Percentiles rank a stretch among this genome's conserved stretches.
Conservation (phyloP, 2,113 vertebrate species). For the Seriola quinqueradiata region DNA sequence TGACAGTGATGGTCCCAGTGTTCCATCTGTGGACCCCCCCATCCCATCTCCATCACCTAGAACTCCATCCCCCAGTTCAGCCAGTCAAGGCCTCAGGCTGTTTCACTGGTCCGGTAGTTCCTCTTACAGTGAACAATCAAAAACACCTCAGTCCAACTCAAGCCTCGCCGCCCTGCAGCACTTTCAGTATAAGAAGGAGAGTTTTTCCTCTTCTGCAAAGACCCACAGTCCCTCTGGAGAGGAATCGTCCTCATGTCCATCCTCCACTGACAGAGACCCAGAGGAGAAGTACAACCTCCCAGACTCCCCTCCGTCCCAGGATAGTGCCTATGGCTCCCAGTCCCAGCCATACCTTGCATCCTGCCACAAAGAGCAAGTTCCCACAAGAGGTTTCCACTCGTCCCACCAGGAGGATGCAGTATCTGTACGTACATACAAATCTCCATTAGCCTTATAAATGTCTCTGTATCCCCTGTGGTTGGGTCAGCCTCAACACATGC, state of each 20-base stretch:
- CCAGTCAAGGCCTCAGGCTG: conserved; percentile 70
- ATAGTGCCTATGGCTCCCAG: conserved; percentile 85
- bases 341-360: conserved; percentile 48
- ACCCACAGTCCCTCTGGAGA: neutral
- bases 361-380: conserved; percentile 33
- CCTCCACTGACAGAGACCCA: conserved; percentile 11
- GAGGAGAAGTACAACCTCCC: conserved; percentile 28
- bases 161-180: conserved; percentile 75
- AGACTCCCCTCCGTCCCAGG: conserved; percentile 68
- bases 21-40: conserved; percentile 47
- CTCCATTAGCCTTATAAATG: neutral
- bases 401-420: conserved; percentile 27
- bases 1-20: conserved; percentile 29
- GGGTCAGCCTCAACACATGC: neutral
- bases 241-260: neutral
- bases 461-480: neutral
- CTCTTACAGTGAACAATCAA: conserved; percentile 1
- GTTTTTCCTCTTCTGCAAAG: conserved; percentile 20
- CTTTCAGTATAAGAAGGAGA: conserved; percentile 80
- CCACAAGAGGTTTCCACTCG: neutral
- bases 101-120: conserved; percentile 83
- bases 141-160: conserved; percentile 34
- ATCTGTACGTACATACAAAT: conserved; percentile 49
- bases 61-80: conserved; percentile 27
- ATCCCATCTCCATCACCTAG: conserved; percentile 42